phyloP scores from a whole-genome alignment of 2,113 vertebrate genomes.

The Rhizomys pruinosus region DNA sequence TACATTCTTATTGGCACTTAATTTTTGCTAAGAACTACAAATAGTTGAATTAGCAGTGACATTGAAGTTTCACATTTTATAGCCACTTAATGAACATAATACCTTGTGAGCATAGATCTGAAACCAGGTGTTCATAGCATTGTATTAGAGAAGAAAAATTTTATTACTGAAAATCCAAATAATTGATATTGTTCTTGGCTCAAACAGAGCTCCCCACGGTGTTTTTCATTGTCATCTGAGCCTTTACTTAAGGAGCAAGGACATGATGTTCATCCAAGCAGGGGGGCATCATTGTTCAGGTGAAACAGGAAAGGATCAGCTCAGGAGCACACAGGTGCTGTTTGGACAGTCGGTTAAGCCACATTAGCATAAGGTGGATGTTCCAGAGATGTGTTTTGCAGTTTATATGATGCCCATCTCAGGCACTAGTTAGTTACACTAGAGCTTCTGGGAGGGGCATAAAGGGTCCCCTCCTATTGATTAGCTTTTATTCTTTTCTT shows the following conservation, averaged over 20 bases:
- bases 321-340: not conserved
- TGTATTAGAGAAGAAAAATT: constrained; percentile 20
- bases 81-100: not conserved
- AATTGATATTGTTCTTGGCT: not conserved
- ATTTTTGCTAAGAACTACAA: constrained; percentile 20
- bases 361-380: not conserved
- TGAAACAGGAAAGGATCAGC: not conserved
- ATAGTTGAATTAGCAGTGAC: constrained; percentile 1
- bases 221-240: not conserved
- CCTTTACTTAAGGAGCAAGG: not conserved
- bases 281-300: not conserved
- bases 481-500: not conserved
- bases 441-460: not conserved
- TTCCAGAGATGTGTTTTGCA: not conserved
- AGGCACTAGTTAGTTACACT: not conserved
- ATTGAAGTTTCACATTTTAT: not conserved
- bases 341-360: not conserved
- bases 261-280: not conserved
- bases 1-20: constrained; percentile 24
- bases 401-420: not conserved
- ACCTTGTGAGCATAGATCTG: not conserved
- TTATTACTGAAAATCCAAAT: not conserved
- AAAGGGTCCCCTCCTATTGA: not conserved
- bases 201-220: not conserved
- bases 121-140: not conserved